These are phyloP conservation scores for Nomada hirtipes DNA, from an alignment of 2,888 invertebrate genomes.

Conservation along the genomic window DNA sequence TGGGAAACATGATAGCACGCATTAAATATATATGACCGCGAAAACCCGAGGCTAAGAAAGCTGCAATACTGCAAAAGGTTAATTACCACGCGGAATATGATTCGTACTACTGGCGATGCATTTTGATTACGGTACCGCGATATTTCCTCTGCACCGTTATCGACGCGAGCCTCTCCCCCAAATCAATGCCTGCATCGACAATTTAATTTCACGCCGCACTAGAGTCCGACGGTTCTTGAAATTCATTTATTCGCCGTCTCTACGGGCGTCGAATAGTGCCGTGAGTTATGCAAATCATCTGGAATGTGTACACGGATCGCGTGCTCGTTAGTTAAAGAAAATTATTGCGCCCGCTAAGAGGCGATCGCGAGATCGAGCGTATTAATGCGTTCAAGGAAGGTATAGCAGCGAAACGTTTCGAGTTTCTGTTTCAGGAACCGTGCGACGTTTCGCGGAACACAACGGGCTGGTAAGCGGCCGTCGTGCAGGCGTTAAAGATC, in stretches of 20 bases:
- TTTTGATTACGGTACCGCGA: slow-evolving; percentile 56
- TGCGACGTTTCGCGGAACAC: slow-evolving; percentile 68
- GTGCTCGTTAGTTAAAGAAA: slow-evolving; percentile 44
- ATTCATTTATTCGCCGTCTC: not conserved
- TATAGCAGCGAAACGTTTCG: slow-evolving; percentile 46
- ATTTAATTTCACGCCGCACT: not conserved
- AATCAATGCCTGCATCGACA: not conserved
- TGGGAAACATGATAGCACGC: slow-evolving; percentile 67
- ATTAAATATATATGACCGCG: slow-evolving; percentile 63
- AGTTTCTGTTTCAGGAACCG: slow-evolving; percentile 67
- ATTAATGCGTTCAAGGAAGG: slow-evolving; percentile 57
- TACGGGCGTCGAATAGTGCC: not conserved
- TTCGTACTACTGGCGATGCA: slow-evolving; percentile 50
- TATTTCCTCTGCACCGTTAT: slow-evolving; percentile 54
- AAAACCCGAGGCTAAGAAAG: slow-evolving; percentile 67
- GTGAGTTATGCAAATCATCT: slow-evolving; percentile 35
- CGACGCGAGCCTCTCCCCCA: not conserved
- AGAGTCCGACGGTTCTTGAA: not conserved
- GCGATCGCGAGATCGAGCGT: slow-evolving; percentile 48
- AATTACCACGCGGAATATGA: slow-evolving; percentile 64
- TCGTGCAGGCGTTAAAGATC: slow-evolving; percentile 77
- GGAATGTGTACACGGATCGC: slow-evolving; percentile 3
- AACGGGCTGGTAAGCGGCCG: slow-evolving; percentile 61
- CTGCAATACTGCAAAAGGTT: slow-evolving; percentile 65
- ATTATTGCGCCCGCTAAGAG: slow-evolving; percentile 44